phyloP scores from a whole-genome alignment of 1,140 invertebrate species.

The Charaxes varanes region DNA sequence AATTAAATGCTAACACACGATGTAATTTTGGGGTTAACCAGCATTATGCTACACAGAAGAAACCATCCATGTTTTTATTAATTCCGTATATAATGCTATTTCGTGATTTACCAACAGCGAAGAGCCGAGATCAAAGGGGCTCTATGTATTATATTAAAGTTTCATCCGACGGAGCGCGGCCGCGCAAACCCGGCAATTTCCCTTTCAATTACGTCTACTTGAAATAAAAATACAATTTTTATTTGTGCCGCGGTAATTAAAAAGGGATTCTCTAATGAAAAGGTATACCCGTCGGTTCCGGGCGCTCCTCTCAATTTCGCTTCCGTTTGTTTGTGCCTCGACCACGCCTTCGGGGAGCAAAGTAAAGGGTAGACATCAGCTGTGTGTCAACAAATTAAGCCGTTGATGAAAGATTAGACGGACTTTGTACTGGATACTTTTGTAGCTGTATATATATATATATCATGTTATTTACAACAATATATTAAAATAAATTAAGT shows the following conservation, averaged over 20 bases:
- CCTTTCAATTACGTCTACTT: slow-evolving; percentile 72
- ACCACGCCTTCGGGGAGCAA: slow-evolving; percentile 54
- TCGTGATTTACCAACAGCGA: slow-evolving; percentile 56
- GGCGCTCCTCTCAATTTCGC: slow-evolving; percentile 67
- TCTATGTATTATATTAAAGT: slow-evolving; percentile 71
- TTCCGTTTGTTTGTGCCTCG: slow-evolving; percentile 68
- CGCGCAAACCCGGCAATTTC: slow-evolving; percentile 61
- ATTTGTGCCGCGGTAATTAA: slow-evolving; percentile 70
- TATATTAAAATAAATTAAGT: too few species aligned
- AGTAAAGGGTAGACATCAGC: slow-evolving; percentile 49
- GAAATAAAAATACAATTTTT: slow-evolving; percentile 73
- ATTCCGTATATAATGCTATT: slow-evolving; percentile 34
- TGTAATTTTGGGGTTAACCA: slow-evolving; percentile 11
- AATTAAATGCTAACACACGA: too few species aligned
- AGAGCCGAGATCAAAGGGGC: slow-evolving; percentile 68
- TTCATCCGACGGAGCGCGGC: slow-evolving; percentile 58
- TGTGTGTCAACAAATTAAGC: slow-evolving; percentile 38
- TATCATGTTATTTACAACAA: too few species aligned
- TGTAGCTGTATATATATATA: too few species aligned
- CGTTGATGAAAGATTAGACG: slow-evolving; percentile 19
- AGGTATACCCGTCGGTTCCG: slow-evolving; percentile 68
- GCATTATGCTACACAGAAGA: slow-evolving; percentile 7
- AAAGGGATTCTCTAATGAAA: slow-evolving; percentile 72
- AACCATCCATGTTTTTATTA: slow-evolving; percentile 18
- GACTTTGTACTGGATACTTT: too few species aligned